Percentiles rank a stretch among this genome's conserved stretches.
Conservation (phyloP, 2,888 invertebrate species). For the Scaptomyza caliginosa region DNA sequence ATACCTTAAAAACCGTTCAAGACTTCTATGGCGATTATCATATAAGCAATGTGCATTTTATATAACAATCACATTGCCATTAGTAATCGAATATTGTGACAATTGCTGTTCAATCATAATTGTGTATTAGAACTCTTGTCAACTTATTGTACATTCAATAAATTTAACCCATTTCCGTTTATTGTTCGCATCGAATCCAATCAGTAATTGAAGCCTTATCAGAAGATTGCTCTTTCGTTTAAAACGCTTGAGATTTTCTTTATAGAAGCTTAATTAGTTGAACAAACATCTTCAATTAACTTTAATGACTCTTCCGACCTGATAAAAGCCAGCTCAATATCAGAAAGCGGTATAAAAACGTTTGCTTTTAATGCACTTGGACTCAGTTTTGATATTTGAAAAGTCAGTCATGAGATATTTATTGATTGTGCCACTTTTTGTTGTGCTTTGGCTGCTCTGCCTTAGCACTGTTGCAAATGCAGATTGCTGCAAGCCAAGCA, state of each 20-base stretch:
- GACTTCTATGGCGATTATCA: constrained; percentile 24
- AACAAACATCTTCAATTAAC: no score
- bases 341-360: constrained; percentile 8
- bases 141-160: neutral
- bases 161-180: neutral
- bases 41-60: constrained; percentile 6
- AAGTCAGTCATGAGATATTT: constrained; percentile 4
- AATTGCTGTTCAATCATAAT: neutral
- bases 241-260: no score
- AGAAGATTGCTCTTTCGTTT: neutral
- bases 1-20: constrained; percentile 7
- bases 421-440: neutral
- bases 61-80: constrained; percentile 3
- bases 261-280: no score
- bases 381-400: neutral
- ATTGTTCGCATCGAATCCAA: neutral
- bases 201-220: neutral
- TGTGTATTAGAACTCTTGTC: no score
- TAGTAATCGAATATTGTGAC: neutral
- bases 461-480: constrained; percentile 13
- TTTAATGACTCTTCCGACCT: no score
- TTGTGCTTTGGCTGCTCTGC: constrained; percentile 23
- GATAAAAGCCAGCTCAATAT: neutral
- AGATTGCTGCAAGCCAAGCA: constrained; percentile 46
- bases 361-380: neutral